These are phyloP conservation scores for Notothenia coriiceps DNA, from an alignment of 2,113 vertebrate species.

Conservation along the genomic window DNA sequence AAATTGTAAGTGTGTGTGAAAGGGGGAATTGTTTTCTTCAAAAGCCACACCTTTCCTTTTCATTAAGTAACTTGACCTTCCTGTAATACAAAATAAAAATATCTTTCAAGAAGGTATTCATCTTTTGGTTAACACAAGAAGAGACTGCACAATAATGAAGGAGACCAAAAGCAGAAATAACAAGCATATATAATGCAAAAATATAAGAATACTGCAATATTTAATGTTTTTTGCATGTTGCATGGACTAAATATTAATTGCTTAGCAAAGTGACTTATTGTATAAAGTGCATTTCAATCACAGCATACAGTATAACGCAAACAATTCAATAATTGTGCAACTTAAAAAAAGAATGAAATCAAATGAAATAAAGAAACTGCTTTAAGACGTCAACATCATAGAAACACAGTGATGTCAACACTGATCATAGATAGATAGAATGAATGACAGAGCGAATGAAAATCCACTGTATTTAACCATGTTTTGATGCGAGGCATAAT, in stretches of 20 bases:
- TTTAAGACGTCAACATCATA: too few species aligned
- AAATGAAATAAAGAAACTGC: too few species aligned
- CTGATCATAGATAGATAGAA: neutral
- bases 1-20: neutral
- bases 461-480: neutral
- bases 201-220: neutral
- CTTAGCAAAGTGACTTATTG: too few species aligned
- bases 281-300: too few species aligned
- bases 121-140: neutral
- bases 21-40: too few species aligned
- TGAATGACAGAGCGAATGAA: neutral
- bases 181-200: neutral
- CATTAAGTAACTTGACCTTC: constrained; percentile 2
- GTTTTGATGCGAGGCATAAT: constrained; percentile 14
- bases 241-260: too few species aligned
- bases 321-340: too few species aligned
- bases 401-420: neutral
- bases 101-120: neutral
- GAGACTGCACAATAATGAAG: neutral
- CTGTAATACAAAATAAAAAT: neutral
- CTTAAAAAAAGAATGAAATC: too few species aligned
- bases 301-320: too few species aligned
- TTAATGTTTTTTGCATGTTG: neutral
- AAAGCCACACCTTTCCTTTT: neutral
- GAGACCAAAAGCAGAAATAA: neutral